These are phyloP conservation scores for Ypsolopha scabrella DNA, from an alignment of 2,888 invertebrate genomes.

Conservation along the genomic window DNA sequence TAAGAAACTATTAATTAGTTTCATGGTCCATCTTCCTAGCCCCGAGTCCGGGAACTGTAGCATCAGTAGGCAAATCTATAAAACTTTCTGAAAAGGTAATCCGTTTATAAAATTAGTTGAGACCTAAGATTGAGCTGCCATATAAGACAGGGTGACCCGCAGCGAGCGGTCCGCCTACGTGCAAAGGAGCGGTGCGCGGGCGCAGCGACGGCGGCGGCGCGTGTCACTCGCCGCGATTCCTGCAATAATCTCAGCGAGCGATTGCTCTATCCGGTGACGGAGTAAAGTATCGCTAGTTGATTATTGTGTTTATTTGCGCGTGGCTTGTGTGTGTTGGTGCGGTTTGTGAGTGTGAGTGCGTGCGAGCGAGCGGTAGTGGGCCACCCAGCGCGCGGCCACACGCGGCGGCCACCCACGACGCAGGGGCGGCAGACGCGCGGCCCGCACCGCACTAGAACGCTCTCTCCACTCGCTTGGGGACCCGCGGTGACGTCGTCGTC, in stretches of 20 bases:
- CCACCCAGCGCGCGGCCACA: slow-evolving; percentile 69
- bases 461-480: slow-evolving; percentile 1
- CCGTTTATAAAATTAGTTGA: no score
- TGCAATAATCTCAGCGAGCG: slow-evolving; percentile 51
- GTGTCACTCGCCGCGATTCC: slow-evolving; percentile 50
- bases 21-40: no score
- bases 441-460: slow-evolving; percentile 32
- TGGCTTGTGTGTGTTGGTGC: slow-evolving; percentile 43
- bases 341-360: slow-evolving; percentile 45
- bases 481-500: slow-evolving; percentile 11
- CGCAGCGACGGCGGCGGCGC: slow-evolving; percentile 22
- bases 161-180: no score
- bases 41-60: no score
- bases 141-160: no score
- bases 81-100: no score
- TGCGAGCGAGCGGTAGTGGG: slow-evolving; percentile 50
- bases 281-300: slow-evolving; percentile 67
- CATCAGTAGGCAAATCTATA: no score
- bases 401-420: slow-evolving; percentile 66
- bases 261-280: slow-evolving; percentile 68
- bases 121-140: no score
- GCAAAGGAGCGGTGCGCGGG: slow-evolving; percentile 5
- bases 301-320: slow-evolving; percentile 68
- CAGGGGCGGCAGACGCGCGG: slow-evolving; percentile 50
- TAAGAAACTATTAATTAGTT: no score